Evolutionary conservation across 2,888 invertebrate genomes (phyloP).

Genomic region (Acrobasis suavella): DNA sequence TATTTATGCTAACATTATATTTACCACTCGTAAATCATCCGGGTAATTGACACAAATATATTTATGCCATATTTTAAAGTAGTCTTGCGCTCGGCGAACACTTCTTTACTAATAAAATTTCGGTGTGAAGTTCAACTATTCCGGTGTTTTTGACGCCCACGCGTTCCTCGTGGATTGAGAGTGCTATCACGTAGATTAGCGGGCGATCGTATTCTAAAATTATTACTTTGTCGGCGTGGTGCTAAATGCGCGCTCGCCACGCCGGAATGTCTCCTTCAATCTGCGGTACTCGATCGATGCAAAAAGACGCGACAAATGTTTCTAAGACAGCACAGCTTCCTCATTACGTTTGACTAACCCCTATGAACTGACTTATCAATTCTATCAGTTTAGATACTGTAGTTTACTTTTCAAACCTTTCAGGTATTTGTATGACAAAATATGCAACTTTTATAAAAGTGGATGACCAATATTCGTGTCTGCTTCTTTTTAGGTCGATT

Average conservation of each 20-base stretch:
- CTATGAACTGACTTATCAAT: neutral
- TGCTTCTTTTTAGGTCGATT: no score
- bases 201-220: constrained; percentile 52
- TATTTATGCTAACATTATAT: neutral
- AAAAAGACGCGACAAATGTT: constrained; percentile 46
- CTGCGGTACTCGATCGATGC: constrained; percentile 60
- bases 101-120: constrained; percentile 24
- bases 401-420: no score
- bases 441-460: no score
- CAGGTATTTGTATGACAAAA: no score
- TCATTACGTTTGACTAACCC: neutral
- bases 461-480: no score
- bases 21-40: neutral
- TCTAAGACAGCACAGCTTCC: constrained; percentile 33
- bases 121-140: constrained; percentile 36
- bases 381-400: no score
- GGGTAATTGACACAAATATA: neutral
- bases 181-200: constrained; percentile 46
- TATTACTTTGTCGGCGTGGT: constrained; percentile 52
- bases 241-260: constrained; percentile 49
- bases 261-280: constrained; percentile 62
- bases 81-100: neutral
- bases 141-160: constrained; percentile 36
- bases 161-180: constrained; percentile 37
- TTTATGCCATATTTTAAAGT: neutral